Evolutionary conservation across 2,797 vertebrate species (phyloP).

Genomic region (Muraenolepis orangiensis): DNA sequence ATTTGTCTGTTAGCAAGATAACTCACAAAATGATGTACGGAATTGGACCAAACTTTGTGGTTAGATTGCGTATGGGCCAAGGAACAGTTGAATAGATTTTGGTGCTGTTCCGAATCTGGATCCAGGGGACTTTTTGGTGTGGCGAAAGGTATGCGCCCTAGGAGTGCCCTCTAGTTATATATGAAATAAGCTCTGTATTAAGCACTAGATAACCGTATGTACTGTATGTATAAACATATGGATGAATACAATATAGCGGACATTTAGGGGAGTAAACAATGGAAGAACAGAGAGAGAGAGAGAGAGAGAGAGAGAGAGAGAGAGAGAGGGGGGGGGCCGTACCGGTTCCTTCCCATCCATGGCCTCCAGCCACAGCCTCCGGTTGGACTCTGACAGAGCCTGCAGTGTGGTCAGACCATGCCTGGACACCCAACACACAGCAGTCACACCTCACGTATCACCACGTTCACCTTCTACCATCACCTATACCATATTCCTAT

Average conservation of each 20-base stretch:
- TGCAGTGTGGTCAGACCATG: constrained; percentile 95
- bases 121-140: too few relatives aligned
- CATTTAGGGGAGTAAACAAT: too few relatives aligned
- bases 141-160: too few relatives aligned
- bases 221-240: background rate
- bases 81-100: too few relatives aligned
- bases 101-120: too few relatives aligned
- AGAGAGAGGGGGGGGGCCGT: too few relatives aligned
- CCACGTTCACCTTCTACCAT: background rate
- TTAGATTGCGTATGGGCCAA: too few relatives aligned
- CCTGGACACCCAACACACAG: constrained; percentile 62
- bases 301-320: too few relatives aligned
- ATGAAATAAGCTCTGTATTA: background rate
- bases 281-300: background rate
- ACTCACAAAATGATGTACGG: too few relatives aligned
- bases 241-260: background rate
- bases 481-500: background rate
- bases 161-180: too few relatives aligned
- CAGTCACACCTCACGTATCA: background rate
- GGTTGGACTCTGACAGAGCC: constrained; percentile 91
- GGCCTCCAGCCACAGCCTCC: constrained; percentile 95
- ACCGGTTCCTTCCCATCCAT: constrained; percentile 99
- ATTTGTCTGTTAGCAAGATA: too few relatives aligned
- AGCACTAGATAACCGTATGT: background rate
- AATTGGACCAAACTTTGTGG: too few relatives aligned